Percentiles rank a stretch among this genome's conserved stretches.
phyloP scores from a whole-genome alignment of 2,797 vertebrate species.

The Hippopotamyrus pictus region DNA sequence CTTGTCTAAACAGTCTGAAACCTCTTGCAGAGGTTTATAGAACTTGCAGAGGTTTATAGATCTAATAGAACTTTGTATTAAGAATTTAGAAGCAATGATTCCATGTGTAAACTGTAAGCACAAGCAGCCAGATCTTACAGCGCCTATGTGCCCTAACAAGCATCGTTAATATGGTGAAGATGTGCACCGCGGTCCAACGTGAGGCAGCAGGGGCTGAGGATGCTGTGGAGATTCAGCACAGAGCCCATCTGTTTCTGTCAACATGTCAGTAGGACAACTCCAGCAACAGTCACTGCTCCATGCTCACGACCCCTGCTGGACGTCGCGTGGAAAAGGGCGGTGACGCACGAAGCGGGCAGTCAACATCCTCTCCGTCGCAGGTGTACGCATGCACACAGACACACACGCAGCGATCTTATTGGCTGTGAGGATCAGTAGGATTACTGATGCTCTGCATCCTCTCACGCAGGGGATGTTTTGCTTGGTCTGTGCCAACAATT shows the following conservation, averaged over 20 bases:
- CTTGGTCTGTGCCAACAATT: not conserved
- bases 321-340: not conserved
- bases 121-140: not conserved
- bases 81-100: not conserved
- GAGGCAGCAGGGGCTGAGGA: not conserved
- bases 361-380: not conserved
- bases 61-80: not conserved
- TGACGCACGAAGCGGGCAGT: not conserved
- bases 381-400: not conserved
- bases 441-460: not conserved
- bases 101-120: not conserved
- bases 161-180: not conserved
- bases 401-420: not conserved
- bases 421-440: not conserved
- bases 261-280: not conserved
- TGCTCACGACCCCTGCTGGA: not conserved
- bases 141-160: not conserved
- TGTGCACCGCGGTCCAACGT: not conserved
- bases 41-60: not conserved
- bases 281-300: not conserved
- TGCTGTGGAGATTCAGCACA: not conserved
- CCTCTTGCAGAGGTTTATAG: not conserved
- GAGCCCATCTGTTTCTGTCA: slow-evolving; percentile 12
- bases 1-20: not conserved
- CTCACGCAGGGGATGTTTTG: not conserved